These are phyloP conservation scores for Xyrichtys novacula DNA, from an alignment of 2,797 vertebrate genomes.

Conservation along the genomic window DNA sequence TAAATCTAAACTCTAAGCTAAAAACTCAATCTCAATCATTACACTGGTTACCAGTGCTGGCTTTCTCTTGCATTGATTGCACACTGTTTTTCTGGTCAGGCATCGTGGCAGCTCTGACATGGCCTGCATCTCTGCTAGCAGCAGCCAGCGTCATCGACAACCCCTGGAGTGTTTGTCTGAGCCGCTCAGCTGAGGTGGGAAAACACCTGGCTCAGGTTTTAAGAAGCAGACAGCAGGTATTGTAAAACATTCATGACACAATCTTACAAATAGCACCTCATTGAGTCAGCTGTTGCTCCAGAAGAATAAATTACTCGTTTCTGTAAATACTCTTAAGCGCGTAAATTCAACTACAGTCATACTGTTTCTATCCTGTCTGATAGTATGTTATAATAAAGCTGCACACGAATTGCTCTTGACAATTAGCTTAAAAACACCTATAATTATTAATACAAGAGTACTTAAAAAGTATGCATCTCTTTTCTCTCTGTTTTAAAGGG, in stretches of 20 bases:
- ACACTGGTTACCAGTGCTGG: not conserved
- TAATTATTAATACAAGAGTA: not conserved
- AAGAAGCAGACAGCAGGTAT: conserved; percentile 93
- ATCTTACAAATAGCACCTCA: not conserved
- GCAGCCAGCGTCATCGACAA: conserved; percentile 95
- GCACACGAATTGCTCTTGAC: not conserved
- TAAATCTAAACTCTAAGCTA: not conserved
- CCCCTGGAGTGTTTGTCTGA: conserved; percentile 97
- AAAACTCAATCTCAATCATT: not conserved
- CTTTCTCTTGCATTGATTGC: not conserved
- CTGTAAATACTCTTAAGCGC: not conserved
- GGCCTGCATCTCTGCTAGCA: conserved; percentile 92
- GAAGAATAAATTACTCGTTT: not conserved
- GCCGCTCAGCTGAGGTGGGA: conserved; percentile 94
- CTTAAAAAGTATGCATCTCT: not conserved
- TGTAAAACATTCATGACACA: not conserved
- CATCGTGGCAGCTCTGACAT: conserved; percentile 92
- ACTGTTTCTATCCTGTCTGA: too few relatives aligned
- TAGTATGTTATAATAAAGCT: not conserved
- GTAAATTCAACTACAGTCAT: too few relatives aligned
- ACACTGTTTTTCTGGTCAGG: conserved; percentile 77
- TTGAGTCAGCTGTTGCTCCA: not conserved
- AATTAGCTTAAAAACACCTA: not conserved
- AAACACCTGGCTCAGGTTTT: conserved; percentile 95
- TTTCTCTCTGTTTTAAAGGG: conserved; percentile 83